phyloP scores from a whole-genome alignment of 2,888 invertebrate genomes.

The Xestia rhomboidea region DNA sequence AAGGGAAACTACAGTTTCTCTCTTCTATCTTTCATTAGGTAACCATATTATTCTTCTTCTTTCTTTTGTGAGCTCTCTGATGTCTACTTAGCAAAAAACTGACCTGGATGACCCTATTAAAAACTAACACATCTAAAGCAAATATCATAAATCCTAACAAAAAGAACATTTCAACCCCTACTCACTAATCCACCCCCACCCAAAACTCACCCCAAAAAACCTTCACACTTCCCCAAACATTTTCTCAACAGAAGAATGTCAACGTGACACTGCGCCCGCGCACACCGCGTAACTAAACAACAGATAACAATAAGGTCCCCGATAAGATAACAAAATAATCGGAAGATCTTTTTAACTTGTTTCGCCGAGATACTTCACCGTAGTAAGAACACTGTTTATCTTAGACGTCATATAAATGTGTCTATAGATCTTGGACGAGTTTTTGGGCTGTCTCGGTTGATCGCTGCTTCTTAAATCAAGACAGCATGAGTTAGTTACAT shows the following conservation, averaged over 20 bases:
- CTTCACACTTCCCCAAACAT: slow-evolving; percentile 48
- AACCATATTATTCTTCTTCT: neutral
- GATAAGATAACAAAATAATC: slow-evolving; percentile 85
- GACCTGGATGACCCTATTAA: neutral
- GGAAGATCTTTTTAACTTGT: slow-evolving; percentile 79
- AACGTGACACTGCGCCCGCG: slow-evolving; percentile 57
- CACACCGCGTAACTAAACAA: slow-evolving; percentile 63
- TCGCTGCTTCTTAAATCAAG: too few relatives aligned
- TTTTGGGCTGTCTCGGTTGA: neutral
- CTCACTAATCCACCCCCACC: neutral
- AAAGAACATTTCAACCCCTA: neutral
- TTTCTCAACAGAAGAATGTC: slow-evolving; percentile 33
- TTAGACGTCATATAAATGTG: slow-evolving; percentile 33
- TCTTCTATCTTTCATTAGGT: neutral
- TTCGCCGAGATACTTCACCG: slow-evolving; percentile 64
- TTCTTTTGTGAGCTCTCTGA: neutral
- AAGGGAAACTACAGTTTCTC: neutral
- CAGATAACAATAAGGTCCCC: slow-evolving; percentile 64
- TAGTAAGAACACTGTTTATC: slow-evolving; percentile 47
- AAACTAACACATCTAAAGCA: neutral
- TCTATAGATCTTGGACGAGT: slow-evolving; percentile 16
- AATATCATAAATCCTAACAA: neutral
- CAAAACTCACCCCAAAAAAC: slow-evolving; percentile 34
- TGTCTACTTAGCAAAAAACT: neutral
- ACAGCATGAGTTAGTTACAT: neutral